These are phyloP conservation scores for Diploptera punctata DNA, from an alignment of 2,888 invertebrate genomes.

Conservation along the genomic window DNA sequence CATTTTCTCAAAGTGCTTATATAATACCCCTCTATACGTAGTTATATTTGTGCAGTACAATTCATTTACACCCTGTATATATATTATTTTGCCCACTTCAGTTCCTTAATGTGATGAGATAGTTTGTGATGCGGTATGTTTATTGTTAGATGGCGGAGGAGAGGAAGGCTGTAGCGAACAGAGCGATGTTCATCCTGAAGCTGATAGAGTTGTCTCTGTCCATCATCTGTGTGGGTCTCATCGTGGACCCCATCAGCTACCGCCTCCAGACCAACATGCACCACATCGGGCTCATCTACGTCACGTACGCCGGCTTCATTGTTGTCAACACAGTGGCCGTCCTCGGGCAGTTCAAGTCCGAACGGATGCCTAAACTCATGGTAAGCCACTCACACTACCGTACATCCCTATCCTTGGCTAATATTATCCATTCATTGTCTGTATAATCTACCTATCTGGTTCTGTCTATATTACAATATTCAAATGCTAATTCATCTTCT, in stretches of 20 bases:
- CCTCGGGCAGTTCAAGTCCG: constrained; percentile 65
- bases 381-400: constrained; percentile 49
- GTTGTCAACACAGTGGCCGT: constrained; percentile 69
- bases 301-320: constrained; percentile 69
- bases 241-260: constrained; percentile 67
- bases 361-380: constrained; percentile 68
- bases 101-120: too few relatives aligned
- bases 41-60: too few relatives aligned
- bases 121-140: too few relatives aligned
- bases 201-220: constrained; percentile 62
- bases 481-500: too few relatives aligned
- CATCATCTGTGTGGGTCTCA: constrained; percentile 66
- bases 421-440: too few relatives aligned
- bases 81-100: too few relatives aligned
- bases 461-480: too few relatives aligned
- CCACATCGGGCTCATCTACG: constrained; percentile 70
- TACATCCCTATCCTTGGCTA: too few relatives aligned
- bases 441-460: too few relatives aligned
- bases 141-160: background rate
- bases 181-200: background rate
- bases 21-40: too few relatives aligned
- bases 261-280: constrained; percentile 62
- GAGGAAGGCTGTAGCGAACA: background rate
- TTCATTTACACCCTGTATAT: too few relatives aligned
- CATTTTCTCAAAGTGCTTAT: too few relatives aligned